Evolutionary conservation across 2,113 vertebrate genomes (phyloP).

Genomic region (Pandion haliaetus): DNA sequence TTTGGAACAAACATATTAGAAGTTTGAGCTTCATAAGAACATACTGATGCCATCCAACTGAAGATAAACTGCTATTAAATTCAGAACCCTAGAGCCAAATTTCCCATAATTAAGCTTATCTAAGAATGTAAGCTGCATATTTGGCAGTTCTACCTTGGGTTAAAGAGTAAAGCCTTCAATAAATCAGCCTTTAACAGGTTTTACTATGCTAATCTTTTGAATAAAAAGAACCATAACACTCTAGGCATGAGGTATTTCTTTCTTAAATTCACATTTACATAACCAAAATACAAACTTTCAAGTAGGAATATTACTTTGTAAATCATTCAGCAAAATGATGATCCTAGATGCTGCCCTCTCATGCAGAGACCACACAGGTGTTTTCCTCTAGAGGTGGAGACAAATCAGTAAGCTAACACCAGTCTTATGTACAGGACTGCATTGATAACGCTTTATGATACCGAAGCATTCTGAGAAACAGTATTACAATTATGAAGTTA

Average conservation of each 20-base stretch:
- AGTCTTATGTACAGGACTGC: background rate
- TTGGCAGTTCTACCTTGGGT: background rate
- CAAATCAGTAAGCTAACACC: background rate
- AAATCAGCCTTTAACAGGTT: background rate
- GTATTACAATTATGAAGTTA: background rate
- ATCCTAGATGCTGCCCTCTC: background rate
- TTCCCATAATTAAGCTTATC: background rate
- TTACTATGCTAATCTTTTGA: background rate
- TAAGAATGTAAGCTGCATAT: background rate
- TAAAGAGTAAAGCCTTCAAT: background rate
- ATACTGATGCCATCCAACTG: background rate
- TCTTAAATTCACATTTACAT: background rate
- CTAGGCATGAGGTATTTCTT: background rate
- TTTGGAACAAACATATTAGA: background rate
- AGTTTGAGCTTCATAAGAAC: background rate
- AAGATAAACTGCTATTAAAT: background rate
- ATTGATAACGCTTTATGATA: background rate
- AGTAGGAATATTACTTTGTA: background rate
- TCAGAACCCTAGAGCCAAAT: background rate
- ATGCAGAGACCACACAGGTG: background rate
- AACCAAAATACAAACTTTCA: background rate
- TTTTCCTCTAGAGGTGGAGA: background rate
- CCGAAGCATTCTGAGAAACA: background rate
- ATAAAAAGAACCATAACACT: background rate
- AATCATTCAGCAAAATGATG: background rate